Evolutionary conservation across 1,140 invertebrate genomes (phyloP).

Genomic region (Camponotus floridanus): DNA sequence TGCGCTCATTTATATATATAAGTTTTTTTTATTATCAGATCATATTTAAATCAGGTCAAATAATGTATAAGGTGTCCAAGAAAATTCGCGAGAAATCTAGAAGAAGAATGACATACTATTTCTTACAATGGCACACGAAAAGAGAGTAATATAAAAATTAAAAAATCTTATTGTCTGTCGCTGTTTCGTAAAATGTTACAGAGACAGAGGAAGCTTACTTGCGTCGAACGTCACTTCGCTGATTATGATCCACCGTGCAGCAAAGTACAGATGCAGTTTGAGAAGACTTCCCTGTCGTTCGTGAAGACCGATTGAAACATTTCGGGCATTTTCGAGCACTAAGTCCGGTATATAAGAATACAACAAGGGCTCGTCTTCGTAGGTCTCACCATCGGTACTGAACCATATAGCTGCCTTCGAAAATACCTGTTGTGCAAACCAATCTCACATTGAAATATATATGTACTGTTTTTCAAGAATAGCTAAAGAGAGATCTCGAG

Average conservation of each 20-base stretch:
- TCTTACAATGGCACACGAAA: background rate
- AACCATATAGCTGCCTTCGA: slow-evolving; percentile 90
- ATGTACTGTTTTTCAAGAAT: background rate
- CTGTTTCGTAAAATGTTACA: slow-evolving; percentile 16
- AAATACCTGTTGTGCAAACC: slow-evolving; percentile 87
- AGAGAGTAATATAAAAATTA: background rate
- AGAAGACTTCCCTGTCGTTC: slow-evolving; percentile 88
- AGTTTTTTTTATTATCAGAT: slow-evolving; percentile 36
- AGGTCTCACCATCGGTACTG: slow-evolving; percentile 88
- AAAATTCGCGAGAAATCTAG: slow-evolving; percentile 23
- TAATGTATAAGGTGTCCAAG: slow-evolving; percentile 3
- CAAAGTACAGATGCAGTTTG: slow-evolving; percentile 91
- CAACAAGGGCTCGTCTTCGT: slow-evolving; percentile 87
- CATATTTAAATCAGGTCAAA: slow-evolving; percentile 33
- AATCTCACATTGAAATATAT: slow-evolving; percentile 37
- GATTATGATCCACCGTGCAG: slow-evolving; percentile 92
- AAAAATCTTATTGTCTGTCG: slow-evolving; percentile 27
- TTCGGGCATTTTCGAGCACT: slow-evolving; percentile 90
- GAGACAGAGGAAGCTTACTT: slow-evolving; percentile 85
- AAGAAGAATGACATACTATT: slow-evolving; percentile 36
- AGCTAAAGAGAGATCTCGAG: no score
- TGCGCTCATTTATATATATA: slow-evolving; percentile 16
- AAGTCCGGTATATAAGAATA: slow-evolving; percentile 92
- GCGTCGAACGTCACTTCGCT: slow-evolving; percentile 92
- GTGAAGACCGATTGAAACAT: slow-evolving; percentile 91